Evolutionary conservation across 2,888 invertebrate genomes (phyloP), one percentile per base, ranked within the genome.

Genomic region (Psylliodes chrysocephalus): DNA sequence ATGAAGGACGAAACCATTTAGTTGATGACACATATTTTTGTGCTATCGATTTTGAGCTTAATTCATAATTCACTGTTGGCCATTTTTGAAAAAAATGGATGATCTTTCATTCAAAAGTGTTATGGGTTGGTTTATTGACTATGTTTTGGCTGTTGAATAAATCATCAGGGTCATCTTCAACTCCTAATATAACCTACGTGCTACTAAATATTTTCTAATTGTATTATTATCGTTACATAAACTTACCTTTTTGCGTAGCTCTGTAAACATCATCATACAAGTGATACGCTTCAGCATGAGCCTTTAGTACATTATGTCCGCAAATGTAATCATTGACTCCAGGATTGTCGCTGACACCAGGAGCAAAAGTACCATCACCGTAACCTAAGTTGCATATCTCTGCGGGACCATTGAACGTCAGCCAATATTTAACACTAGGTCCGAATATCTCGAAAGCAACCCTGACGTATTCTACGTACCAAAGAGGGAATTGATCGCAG

Each of bases 361-460:
- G 62, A 1, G 62, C 47, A 15, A 19, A 12, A 10, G 51, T 42
- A 10, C 63, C 63, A 12, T 57, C 33, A 3, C 63, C 63, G n/a
- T 63, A 63, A 8, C 63, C 59, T 8, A 12, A 18, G 30, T 42
- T 42, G 30, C 62, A 62, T 7, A 49, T 49, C 10, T 7, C 18
- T 12, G 25, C 30, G 3, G 63, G 63, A 10, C 44, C 25, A 19
- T 52, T 57, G 18, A 63, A 63, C 2, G 63, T 63, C 4, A 49
- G 22, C 63, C 63, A 63, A 15, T 51, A 57, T 46, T 63, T 63
- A 8, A 63, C 63, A 28, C 38, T 30, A 5, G 33, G 30, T 51
- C 63, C 63, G 19, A 63, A 63, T 6, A 17, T 6, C 28, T 63
- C 59, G 19, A 63, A 63, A 33, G 17, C 25, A 40, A 63, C 40